Conservation (phyloP, 2,888 invertebrate genomes). For the Hoplodrina blanda region DNA sequence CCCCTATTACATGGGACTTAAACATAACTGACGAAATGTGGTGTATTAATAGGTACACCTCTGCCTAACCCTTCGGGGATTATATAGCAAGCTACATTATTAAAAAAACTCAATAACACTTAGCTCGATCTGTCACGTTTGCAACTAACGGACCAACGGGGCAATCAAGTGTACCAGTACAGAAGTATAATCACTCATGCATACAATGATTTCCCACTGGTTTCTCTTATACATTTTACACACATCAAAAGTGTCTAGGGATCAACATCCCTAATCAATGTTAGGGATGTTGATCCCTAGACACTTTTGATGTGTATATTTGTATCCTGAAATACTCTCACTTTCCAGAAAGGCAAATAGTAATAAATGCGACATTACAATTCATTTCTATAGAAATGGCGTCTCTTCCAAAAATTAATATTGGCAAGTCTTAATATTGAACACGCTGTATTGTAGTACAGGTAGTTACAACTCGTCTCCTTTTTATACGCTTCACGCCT, state of each 20-base stretch:
- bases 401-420: slow-evolving; percentile 37
- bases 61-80: too few relatives aligned
- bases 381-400: slow-evolving; percentile 31
- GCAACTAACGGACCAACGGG: too few relatives aligned
- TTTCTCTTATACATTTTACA: background rate
- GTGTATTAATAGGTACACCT: too few relatives aligned
- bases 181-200: background rate
- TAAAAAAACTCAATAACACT: too few relatives aligned
- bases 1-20: too few relatives aligned
- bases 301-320: too few relatives aligned
- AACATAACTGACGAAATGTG: too few relatives aligned
- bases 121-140: too few relatives aligned
- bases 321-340: background rate
- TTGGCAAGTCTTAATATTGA: slow-evolving; percentile 41
- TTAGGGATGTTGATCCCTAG: too few relatives aligned
- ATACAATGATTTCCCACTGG: background rate
- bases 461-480: background rate
- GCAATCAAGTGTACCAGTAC: background rate
- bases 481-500: slow-evolving; percentile 8
- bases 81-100: too few relatives aligned
- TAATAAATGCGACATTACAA: slow-evolving; percentile 42
- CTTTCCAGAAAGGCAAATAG: slow-evolving; percentile 25
- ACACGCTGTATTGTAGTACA: slow-evolving; percentile 24
- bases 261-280: too few relatives aligned
- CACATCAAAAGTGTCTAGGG: too few relatives aligned